Base-by-base conservation (phyloP, 2,797 vertebrate species). In the Sylvilagus floridanus region DNA sequence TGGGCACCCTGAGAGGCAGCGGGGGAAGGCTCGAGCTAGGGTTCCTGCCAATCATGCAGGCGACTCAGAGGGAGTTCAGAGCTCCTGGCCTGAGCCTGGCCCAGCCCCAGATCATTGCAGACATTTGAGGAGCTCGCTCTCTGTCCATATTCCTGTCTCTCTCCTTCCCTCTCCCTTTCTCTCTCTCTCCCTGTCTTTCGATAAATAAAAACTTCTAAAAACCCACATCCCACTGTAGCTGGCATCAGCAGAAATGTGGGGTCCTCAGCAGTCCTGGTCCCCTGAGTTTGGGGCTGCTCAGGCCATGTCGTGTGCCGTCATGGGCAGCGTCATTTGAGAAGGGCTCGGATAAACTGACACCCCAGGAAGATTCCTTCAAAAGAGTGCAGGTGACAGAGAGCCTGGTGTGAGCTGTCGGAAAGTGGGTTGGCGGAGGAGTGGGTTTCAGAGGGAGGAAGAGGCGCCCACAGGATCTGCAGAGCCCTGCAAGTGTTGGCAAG, bases 271-370 rank as follows among this genome's bases (percentile, higher is more conserved):
- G 32, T 78, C 42, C n/a, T 1, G 47, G 9, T 42, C 66, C n/a
- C 32, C 17, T 54, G 24, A 30, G 88, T 62, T 66, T 30, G 88
- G 60, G 66, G 60, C 35, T 85, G 57, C 9, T 83, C 57, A 77
- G 35, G 35, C 52, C 63, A 50, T 9, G 7, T 14, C 10, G 4
- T 62, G 14, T 66, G 90, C 35, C 32, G 16, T 83, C 88, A 76
- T 35, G 28, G 85, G 52, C 12, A 76, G 52, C n/a, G 73, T 66
- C 24, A 63, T 84, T 94, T 82, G 82, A 72, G 63, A 84, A 78
- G 24, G 32, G 8, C 32, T 75, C 42, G 78, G 47, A 37, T 76
- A 50, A 88, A 52, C 57, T 35, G 78, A 62, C 35, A 77, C 24
- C 11, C 24, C 4, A 4, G 19, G 54, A 57, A 7, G 54, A 21